A percentile compares a stretch with the other conserved stretches of the same genome.
Conservation (phyloP, 92 coral and sea anemone species). For the Diadumene lineata region DNA sequence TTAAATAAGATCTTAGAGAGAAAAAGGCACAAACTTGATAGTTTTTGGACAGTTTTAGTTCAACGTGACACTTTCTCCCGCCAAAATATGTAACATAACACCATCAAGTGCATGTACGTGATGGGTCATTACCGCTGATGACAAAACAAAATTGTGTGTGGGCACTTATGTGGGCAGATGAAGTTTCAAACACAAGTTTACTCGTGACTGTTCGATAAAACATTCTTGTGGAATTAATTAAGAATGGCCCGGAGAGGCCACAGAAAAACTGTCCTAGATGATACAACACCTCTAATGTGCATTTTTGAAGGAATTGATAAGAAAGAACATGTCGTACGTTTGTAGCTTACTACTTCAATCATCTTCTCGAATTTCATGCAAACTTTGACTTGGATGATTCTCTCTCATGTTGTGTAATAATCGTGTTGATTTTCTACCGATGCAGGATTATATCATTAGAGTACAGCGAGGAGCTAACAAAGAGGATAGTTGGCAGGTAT, state of each 20-base stretch:
- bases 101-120: constrained; percentile 18
- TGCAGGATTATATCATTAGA: constrained; percentile 88
- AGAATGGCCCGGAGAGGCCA: constrained; percentile 69
- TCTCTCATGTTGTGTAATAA: neutral
- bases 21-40: neutral
- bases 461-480: constrained; percentile 95
- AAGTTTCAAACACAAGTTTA: no score
- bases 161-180: no score
- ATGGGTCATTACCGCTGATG: constrained; percentile 32
- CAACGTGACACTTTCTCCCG: constrained; percentile 38
- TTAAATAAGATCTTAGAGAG: neutral
- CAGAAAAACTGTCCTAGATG: constrained; percentile 59
- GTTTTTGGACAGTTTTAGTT: neutral
- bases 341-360: neutral
- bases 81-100: constrained; percentile 32
- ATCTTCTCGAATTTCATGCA: neutral
- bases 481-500: constrained; percentile 92
- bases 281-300: constrained; percentile 84
- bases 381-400: neutral
- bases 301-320: constrained; percentile 86
- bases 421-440: constrained; percentile 8
- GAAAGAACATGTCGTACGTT: constrained; percentile 90
- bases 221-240: neutral
- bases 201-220: neutral
- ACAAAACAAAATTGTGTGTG: no score